A percentile compares a stretch with the other conserved stretches of the same genome.
phyloP scores from a whole-genome alignment of 2,113 vertebrate genomes.

The Erpornis zantholeuca region DNA sequence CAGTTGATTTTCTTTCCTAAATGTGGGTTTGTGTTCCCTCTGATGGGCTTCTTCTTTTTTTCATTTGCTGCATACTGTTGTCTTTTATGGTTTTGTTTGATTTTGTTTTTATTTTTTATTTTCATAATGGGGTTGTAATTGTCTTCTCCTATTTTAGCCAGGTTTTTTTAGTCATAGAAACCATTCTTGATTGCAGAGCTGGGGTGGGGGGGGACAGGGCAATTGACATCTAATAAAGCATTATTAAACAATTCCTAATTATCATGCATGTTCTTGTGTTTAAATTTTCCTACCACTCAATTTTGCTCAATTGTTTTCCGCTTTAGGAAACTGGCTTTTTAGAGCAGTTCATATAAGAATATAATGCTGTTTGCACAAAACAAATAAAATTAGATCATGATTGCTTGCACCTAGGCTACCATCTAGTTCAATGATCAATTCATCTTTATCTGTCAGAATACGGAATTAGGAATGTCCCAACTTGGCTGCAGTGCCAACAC shows the following conservation, averaged over 20 bases:
- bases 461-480: background rate
- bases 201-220: background rate
- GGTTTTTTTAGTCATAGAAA: background rate
- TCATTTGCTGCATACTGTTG: background rate
- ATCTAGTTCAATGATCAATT: background rate
- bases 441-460: background rate
- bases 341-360: background rate
- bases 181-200: background rate
- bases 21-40: background rate
- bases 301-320: constrained; percentile 19
- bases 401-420: background rate
- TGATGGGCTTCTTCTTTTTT: background rate
- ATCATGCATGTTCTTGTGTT: constrained; percentile 9
- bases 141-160: background rate
- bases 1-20: background rate
- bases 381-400: constrained; percentile 25
- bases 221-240: constrained; percentile 7
- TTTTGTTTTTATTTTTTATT: background rate
- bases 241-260: constrained; percentile 51
- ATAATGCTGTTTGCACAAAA: background rate
- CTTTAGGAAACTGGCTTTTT: constrained; percentile 22
- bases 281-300: constrained; percentile 24
- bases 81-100: background rate
- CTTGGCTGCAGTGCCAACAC: background rate
- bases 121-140: background rate